phyloP scores from a whole-genome alignment of 2,113 vertebrate genomes.

The Trematocara zebra region DNA sequence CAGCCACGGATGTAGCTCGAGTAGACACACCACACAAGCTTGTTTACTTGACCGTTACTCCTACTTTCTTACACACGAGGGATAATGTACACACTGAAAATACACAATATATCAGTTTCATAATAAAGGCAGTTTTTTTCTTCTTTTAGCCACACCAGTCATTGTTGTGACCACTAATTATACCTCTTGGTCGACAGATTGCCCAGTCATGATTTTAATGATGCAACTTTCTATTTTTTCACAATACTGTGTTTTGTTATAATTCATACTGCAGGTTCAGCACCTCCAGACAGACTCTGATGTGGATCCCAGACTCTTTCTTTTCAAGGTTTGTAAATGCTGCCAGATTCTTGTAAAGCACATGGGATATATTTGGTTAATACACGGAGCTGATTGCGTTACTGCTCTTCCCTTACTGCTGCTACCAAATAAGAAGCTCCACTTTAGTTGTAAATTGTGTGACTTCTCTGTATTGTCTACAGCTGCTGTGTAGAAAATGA shows the following conservation, averaged over 20 bases:
- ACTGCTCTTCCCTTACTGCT: not conserved
- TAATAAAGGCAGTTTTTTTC: not conserved
- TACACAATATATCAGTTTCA: not conserved
- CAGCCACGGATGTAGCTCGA: not conserved
- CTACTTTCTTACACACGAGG: not conserved
- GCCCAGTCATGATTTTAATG: not conserved
- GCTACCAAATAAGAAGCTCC: not conserved
- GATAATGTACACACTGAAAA: not conserved
- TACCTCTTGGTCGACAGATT: not conserved
- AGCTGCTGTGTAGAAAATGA: not conserved
- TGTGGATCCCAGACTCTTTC: constrained; percentile 99
- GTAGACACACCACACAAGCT: not conserved
- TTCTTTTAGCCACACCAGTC: not conserved
- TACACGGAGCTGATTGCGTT: not conserved
- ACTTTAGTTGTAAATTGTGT: not conserved
- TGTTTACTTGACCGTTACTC: not conserved
- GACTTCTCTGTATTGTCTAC: not conserved
- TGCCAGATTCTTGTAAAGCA: not conserved
- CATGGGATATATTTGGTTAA: not conserved
- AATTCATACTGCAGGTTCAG: constrained; percentile 81
- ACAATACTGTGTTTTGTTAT: not conserved
- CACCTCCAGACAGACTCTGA: constrained; percentile 96
- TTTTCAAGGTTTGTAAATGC: constrained; percentile 87
- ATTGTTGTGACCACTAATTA: not conserved
- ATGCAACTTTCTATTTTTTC: not conserved